phyloP scores from a whole-genome alignment of 2,113 vertebrate genomes.

The Cariama cristata region DNA sequence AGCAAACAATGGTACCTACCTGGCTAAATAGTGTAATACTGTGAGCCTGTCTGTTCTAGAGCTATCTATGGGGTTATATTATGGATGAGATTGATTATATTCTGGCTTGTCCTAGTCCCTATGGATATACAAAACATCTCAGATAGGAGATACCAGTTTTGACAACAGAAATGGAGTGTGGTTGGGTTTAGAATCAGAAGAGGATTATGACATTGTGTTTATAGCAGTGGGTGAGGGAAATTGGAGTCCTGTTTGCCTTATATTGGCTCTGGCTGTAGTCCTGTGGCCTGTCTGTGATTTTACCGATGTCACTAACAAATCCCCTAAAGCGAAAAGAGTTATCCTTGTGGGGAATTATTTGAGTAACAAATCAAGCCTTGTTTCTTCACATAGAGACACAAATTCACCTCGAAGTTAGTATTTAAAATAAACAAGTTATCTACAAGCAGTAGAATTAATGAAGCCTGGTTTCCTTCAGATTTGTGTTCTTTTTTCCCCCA shows the following conservation, averaged over 20 bases:
- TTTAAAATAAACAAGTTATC: neutral
- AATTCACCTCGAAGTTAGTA: neutral
- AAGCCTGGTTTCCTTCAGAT: neutral
- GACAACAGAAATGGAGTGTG: neutral
- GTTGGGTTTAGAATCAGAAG: neutral
- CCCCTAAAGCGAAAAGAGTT: neutral
- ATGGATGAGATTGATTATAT: neutral
- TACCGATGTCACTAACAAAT: neutral
- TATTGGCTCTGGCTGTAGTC: neutral
- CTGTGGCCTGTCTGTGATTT: neutral
- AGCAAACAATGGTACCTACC: neutral
- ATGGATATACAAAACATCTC: neutral
- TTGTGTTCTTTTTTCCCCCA: neutral
- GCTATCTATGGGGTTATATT: neutral
- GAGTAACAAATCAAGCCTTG: neutral
- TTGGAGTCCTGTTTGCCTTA: neutral
- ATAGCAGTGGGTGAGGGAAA: neutral
- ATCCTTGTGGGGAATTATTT: neutral
- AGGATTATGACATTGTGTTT: neutral
- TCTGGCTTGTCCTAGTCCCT: neutral
- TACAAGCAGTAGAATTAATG: neutral
- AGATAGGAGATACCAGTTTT: neutral
- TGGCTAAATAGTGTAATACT: neutral
- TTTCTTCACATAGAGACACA: neutral
- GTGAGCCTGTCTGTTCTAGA: neutral